Base-by-base conservation (phyloP, 1,140 invertebrate genomes). In the Laupala kohalensis region DNA sequence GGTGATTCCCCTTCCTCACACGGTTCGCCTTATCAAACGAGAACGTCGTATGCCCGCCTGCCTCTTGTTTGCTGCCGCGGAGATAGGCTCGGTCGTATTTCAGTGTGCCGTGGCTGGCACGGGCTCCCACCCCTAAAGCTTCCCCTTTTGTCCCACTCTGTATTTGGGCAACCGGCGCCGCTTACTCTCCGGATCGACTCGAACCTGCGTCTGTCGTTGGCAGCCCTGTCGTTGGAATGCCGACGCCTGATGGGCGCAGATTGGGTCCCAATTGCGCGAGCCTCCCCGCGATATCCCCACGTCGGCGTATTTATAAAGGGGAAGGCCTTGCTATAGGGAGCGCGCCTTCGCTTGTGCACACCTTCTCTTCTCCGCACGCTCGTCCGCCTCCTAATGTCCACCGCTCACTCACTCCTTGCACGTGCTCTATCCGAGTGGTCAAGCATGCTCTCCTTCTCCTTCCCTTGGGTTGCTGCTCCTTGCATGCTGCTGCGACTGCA, bases 1-100 rank as follows among this genome's bases (percentile, higher is more conserved):
- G 6, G 30, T 15, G 6, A 15, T 37, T 15, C 6, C 30, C 6
- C 30, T 37, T 4, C 37, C 37, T 19, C 1, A 4, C 37, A 19
- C 4, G 37, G n/a, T n/a, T n/a, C n/a, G n/a, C n/a, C 37, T 53
- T 53, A 79, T 75, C 75, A 75, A 77, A 75, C 76, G 62, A 24
- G 23, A n/a, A 15, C n/a, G 28, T 25, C 29, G 37, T 53, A 2
- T 53, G 37, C 37, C 9, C 37, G 37, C 37, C 37, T 53, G 1
- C 37, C 37, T 9, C 19, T 53, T 53, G 37, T 53, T 53, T 53
- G 37, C 37, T 4, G 37, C 37, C 1, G 37, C 37, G 15, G 30
- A 37, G 30, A 37, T 37, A 37, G 30, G 30, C 30, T 37, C 30
- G 30, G 30, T 37, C 30, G 30, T 37, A 37, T 37, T 37, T 37